Evolutionary conservation across 2,888 invertebrate genomes (phyloP), one percentile per base, ranked within the genome.

Genomic region (Timema cristinae): DNA sequence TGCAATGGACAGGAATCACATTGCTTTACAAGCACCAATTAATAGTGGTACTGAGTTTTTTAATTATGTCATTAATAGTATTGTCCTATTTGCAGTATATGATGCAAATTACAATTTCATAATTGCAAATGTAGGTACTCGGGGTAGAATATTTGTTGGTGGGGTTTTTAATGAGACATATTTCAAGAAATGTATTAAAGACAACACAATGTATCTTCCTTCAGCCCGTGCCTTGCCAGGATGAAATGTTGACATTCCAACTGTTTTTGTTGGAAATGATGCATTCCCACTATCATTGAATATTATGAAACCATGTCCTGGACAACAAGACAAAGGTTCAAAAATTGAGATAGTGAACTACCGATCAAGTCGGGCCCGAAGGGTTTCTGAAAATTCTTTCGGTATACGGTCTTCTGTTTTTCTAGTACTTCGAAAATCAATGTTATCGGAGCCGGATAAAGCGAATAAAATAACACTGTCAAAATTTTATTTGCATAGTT

Each of bases 21-120:
- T 79, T 68, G 49, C 76, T 50, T 70, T 80, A 63, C 76, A 80
- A 76, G 73, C 77, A 70, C 79, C 80, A 47, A 66, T 74, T 47
- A 74, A 78, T 69, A 77, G 74, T 72, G 79, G 78, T 72, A 76
- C 76, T 49, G 77, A 79, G 71, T 77, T 75, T 77, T 72, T 66
- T n/a, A 79, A 80, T 69, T n/a, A 81, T 74, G 81, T 72, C 63
- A 4, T 74, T 73, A 72, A 78, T 79, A 81, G 79, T 59, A 56
- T 56, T 56, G 56, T 56, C 16, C 16, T 56, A 8, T 52, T 4
- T 56, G 56, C 13, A 13, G 6, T 81, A 69, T 81, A 79, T 13
- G 81, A 82, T 77, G 80, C 80, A 32, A 76, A 82, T 73, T 82
- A 81, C 73, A 78, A 79, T 15, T 78, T 78, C 76, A 75, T 78